phyloP scores from a whole-genome alignment of 2,113 vertebrate species.

The Tragelaphus scriptus region DNA sequence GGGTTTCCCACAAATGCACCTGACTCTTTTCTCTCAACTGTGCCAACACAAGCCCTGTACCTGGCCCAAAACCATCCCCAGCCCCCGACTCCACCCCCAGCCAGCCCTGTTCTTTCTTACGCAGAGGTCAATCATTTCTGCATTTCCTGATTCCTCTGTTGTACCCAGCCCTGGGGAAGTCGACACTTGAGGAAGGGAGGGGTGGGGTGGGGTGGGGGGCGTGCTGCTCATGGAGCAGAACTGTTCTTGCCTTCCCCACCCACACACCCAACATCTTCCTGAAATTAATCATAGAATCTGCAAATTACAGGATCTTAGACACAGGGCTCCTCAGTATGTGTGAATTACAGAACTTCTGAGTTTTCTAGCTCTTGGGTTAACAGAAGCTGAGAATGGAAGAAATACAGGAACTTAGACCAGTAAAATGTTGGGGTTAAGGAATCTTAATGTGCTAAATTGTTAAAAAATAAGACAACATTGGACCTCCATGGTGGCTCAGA shows the following conservation, averaged over 20 bases:
- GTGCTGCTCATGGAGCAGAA: background rate
- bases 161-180: background rate
- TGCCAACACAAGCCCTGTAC: background rate
- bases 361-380: background rate
- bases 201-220: background rate
- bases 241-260: background rate
- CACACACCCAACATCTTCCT: background rate
- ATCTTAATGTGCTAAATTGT: background rate
- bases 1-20: background rate
- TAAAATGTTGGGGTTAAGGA: background rate
- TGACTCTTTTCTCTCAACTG: background rate
- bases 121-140: background rate
- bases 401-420: background rate
- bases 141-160: conserved; percentile 29
- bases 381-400: background rate
- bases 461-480: background rate
- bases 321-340: background rate
- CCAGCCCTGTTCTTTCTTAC: background rate
- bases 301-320: background rate
- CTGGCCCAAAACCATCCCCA: background rate
- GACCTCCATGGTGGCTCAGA: background rate
- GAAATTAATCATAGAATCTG: conserved; percentile 18
- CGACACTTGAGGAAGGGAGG: background rate
- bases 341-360: background rate
- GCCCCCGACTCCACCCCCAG: background rate